Conservation (phyloP, 1,140 invertebrate genomes). For the Bombus cullumanus region DNA sequence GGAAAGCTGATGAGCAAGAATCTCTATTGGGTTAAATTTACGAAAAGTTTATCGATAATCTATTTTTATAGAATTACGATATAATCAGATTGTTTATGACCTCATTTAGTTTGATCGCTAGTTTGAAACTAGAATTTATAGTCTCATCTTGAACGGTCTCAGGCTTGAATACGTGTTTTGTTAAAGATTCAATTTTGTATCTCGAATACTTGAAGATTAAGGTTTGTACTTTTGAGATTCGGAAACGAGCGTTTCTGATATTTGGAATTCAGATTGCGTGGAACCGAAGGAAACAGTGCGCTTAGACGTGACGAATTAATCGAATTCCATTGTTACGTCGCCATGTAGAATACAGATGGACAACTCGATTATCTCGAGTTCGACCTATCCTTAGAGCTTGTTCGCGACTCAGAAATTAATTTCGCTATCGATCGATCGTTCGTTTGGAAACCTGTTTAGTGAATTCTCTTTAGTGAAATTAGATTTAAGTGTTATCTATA, state of each 20-base stretch:
- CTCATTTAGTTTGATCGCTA: no score
- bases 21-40: neutral
- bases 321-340: constrained; percentile 7
- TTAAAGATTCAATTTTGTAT: neutral
- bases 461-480: neutral
- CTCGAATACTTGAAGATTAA: neutral
- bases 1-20: neutral
- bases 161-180: no score
- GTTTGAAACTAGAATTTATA: no score
- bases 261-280: neutral
- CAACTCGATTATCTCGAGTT: constrained; percentile 3
- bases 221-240: neutral
- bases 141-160: no score
- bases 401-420: neutral
- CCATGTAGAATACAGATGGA: neutral
- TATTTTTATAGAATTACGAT: no score
- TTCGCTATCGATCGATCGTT: neutral
- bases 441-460: neutral
- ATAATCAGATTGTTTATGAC: no score
- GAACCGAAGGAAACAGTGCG: neutral
- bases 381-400: neutral
- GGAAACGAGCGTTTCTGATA: neutral
- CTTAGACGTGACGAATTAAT: neutral
- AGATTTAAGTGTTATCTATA: neutral
- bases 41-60: neutral